A percentile compares a stretch with the other conserved stretches of the same genome.
These are phyloP conservation scores for Astyanax mexicanus DNA, from an alignment of 2,797 vertebrate species.

Conservation along the genomic window DNA sequence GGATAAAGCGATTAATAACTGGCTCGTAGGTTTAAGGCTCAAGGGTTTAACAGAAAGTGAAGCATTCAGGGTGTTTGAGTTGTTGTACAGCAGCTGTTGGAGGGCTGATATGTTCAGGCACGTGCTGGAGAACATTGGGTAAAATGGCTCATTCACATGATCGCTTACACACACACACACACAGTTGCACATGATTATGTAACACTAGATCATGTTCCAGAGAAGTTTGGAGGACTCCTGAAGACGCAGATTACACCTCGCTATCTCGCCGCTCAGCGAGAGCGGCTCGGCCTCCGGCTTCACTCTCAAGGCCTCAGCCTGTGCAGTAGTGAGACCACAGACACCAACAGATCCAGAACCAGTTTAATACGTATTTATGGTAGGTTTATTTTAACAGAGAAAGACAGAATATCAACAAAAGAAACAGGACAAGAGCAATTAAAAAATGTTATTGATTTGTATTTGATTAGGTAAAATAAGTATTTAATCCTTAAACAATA, in stretches of 20 bases:
- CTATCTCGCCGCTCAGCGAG: not conserved
- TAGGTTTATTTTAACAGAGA: too few species aligned
- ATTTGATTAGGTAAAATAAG: too few species aligned
- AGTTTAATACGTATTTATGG: too few species aligned
- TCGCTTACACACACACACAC: not conserved
- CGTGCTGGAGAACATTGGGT: not conserved
- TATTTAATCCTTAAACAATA: too few species aligned
- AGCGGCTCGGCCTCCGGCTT: not conserved
- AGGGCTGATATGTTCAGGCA: not conserved
- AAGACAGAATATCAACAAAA: too few species aligned
- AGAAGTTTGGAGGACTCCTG: not conserved
- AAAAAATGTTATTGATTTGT: too few species aligned
- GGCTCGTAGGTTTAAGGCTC: too few species aligned
- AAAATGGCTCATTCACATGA: not conserved
- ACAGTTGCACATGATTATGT: not conserved
- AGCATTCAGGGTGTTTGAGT: not conserved
- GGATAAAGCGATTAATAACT: too few species aligned
- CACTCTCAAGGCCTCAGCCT: not conserved
- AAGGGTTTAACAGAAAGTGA: too few species aligned
- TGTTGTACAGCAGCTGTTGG: not conserved
- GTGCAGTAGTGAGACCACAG: not conserved
- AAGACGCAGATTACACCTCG: not conserved
- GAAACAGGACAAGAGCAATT: too few species aligned
- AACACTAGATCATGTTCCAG: not conserved
- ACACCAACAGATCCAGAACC: too few species aligned